phyloP scores from a whole-genome alignment of 2,888 invertebrate species.

The Mylabris sibirica region DNA sequence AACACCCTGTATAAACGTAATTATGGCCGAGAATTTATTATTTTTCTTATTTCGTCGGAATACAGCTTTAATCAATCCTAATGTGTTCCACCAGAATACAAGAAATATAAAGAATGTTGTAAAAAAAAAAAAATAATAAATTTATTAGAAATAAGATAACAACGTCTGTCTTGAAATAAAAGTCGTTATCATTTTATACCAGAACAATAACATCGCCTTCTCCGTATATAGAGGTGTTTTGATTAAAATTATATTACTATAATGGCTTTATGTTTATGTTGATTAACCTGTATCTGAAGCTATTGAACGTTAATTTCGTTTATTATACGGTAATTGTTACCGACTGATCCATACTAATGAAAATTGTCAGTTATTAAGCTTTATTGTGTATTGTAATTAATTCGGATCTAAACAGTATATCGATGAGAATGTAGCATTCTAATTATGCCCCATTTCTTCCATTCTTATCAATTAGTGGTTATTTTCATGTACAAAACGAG shows the following conservation, averaged over 20 bases:
- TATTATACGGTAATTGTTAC: background rate
- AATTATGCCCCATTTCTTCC: background rate
- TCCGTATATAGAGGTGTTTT: background rate
- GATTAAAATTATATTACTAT: background rate
- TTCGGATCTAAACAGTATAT: background rate
- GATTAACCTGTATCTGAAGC: background rate
- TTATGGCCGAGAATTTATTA: background rate
- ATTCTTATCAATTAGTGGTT: too few species aligned
- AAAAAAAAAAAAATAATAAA: background rate
- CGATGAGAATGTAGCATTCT: background rate
- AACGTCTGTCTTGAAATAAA: conserved; percentile 1
- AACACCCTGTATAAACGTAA: too few species aligned
- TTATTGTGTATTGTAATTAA: background rate
- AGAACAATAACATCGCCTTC: background rate
- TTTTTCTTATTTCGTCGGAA: background rate
- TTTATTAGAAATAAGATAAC: background rate
- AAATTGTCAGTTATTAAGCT: background rate
- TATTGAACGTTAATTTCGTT: background rate
- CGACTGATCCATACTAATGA: background rate
- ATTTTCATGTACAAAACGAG: too few species aligned
- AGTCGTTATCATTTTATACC: too few species aligned
- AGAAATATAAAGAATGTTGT: background rate
- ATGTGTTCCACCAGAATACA: background rate
- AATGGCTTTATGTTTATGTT: background rate
- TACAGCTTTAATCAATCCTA: background rate